Evolutionary conservation across 1,140 invertebrate genomes (phyloP).

Genomic region (Druon quercuslanigerum): DNA sequence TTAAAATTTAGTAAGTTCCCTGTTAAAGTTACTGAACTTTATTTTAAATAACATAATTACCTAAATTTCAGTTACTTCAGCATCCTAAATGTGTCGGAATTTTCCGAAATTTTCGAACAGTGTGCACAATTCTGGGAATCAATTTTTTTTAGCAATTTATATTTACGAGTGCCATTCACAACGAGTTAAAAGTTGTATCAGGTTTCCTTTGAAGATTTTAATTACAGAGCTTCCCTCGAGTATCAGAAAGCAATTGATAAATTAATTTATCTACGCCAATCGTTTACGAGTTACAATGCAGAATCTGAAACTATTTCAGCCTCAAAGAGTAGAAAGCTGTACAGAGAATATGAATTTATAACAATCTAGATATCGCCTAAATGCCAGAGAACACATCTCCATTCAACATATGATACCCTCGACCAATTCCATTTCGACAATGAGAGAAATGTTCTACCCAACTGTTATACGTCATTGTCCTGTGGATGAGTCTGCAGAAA

Average conservation of each 20-base stretch:
- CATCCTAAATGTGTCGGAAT: too few species aligned
- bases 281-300: neutral
- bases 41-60: too few species aligned
- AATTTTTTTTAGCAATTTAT: too few species aligned
- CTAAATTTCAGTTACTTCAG: too few species aligned
- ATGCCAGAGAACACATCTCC: constrained; percentile 19
- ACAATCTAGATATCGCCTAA: constrained; percentile 14
- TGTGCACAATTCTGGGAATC: too few species aligned
- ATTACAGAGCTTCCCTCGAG: too few species aligned
- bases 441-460: constrained; percentile 47
- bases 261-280: neutral
- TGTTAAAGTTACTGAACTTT: too few species aligned
- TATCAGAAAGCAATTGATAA: constrained; percentile 2
- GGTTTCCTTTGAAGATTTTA: too few species aligned
- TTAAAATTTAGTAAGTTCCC: too few species aligned
- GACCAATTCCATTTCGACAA: constrained; percentile 46
- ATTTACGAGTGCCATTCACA: too few species aligned
- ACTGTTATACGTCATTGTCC: constrained; percentile 48
- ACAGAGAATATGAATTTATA: neutral
- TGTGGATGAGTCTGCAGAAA: constrained; percentile 45
- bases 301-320: neutral
- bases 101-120: too few species aligned
- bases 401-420: constrained; percentile 42
- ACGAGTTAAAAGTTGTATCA: too few species aligned
- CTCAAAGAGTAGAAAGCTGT: constrained; percentile 5